Evolutionary conservation across 1,140 invertebrate genomes (phyloP), one percentile per base, ranked within the genome.

Genomic region (Thaumatotibia leucotreta): DNA sequence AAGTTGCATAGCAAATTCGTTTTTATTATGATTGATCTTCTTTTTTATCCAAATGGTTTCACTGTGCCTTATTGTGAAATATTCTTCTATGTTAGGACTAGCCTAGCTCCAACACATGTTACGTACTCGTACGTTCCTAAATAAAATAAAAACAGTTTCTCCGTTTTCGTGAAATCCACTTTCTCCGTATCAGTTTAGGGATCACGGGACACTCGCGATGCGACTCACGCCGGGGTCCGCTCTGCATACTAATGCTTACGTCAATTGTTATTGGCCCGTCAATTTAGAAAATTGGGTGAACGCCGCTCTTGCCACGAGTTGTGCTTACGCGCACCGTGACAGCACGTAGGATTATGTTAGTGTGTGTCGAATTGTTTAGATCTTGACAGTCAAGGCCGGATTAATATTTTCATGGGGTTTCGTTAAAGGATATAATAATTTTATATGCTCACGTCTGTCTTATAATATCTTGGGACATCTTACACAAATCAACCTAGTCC

Each of bases 111-210:
- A n/a, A n/a, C n/a, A n/a, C n/a, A n/a, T n/a, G n/a, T n/a, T n/a
- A n/a, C n/a, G n/a, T n/a, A n/a, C n/a, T n/a, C n/a, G n/a, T n/a
- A n/a, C n/a, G n/a, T n/a, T n/a, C n/a, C n/a, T n/a, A n/a, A n/a
- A n/a, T n/a, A 14, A 4, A 14, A 11, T 14, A 14, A 39, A 29
- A 73, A 69, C 64, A 67, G 64, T 73, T 74, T 69, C 24, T 58
- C 65, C 72, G 67, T 80, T 84, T 77, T 61, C 68, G 82, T 82
- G 80, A 87, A 87, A 83, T 82, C 61, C 65, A 86, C 83, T 89
- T 87, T 89, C 84, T 70, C 81, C 71, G 68, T 80, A 80, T 84
- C 75, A 68, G 70, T 63, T 80, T 79, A 70, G 74, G 76, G 79
- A 83, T 83, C 86, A 83, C 73, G 77, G 75, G 74, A 73, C 74